Conservation (phyloP, 2,888 invertebrate genomes). For the Aspidiotus rigidus region DNA sequence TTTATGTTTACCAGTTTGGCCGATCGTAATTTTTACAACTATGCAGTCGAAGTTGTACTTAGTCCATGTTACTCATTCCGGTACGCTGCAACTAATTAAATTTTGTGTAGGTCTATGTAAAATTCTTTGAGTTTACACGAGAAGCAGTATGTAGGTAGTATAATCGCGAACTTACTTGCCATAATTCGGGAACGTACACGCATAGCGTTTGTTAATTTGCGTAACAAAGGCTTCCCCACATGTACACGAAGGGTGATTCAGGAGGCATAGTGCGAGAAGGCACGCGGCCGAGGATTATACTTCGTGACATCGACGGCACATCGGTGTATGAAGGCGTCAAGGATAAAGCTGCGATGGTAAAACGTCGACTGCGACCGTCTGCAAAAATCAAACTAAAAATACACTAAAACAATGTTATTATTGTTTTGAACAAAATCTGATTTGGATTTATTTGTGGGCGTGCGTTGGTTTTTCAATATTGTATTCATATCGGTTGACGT, state of each 20-base stretch:
- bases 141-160: too few species aligned
- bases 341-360: not conserved
- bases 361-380: not conserved
- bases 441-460: slow-evolving; percentile 2
- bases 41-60: too few species aligned
- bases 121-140: too few species aligned
- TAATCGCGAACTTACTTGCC: too few species aligned
- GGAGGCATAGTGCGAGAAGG: not conserved
- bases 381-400: not conserved
- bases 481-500: too few species aligned
- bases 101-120: too few species aligned
- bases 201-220: not conserved
- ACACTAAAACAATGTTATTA: not conserved
- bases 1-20: too few species aligned
- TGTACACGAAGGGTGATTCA: not conserved
- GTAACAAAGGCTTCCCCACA: not conserved
- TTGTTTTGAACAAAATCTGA: not conserved
- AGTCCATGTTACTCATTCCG: too few species aligned
- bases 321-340: not conserved
- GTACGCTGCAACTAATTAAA: too few species aligned
- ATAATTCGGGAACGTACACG: too few species aligned
- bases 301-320: slow-evolving; percentile 4
- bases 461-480: not conserved
- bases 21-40: too few species aligned
- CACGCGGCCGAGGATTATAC: not conserved